These are phyloP conservation scores for Aphaenogaster floridana DNA, from an alignment of 1,140 invertebrate species.

Conservation along the genomic window DNA sequence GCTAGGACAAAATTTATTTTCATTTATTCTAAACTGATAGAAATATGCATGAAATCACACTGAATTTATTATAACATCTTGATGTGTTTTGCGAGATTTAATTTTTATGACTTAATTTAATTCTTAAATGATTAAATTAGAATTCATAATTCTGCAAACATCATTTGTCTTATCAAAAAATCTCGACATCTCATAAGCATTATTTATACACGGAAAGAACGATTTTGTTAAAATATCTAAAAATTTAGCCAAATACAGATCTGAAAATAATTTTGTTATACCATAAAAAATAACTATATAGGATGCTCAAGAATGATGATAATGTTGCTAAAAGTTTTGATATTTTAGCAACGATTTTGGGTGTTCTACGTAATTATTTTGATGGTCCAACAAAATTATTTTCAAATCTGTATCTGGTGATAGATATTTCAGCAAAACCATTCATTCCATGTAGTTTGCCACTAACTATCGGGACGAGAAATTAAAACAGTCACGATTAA, in stretches of 20 bases:
- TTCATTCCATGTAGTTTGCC: background rate
- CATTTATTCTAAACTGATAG: background rate
- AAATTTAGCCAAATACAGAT: no score
- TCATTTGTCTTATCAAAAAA: background rate
- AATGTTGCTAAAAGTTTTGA: no score
- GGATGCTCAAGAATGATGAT: no score
- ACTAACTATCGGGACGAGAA: background rate
- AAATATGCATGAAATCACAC: background rate
- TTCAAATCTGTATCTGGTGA: no score
- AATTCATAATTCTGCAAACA: background rate
- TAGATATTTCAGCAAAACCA: no score
- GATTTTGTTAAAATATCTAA: no score
- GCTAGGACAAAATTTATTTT: background rate
- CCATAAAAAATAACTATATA: no score
- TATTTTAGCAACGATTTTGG: no score
- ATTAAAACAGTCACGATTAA: constrained; percentile 26
- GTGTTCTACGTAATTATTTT: no score
- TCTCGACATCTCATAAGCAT: background rate
- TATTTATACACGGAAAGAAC: background rate
- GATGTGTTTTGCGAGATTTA: background rate
- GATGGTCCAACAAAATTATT: no score
- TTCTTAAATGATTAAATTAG: background rate
- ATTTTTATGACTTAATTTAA: background rate
- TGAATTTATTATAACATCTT: background rate
- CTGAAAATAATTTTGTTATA: no score